Evolutionary conservation across 2,113 vertebrate genomes (phyloP).

Genomic region (Aix galericulata): DNA sequence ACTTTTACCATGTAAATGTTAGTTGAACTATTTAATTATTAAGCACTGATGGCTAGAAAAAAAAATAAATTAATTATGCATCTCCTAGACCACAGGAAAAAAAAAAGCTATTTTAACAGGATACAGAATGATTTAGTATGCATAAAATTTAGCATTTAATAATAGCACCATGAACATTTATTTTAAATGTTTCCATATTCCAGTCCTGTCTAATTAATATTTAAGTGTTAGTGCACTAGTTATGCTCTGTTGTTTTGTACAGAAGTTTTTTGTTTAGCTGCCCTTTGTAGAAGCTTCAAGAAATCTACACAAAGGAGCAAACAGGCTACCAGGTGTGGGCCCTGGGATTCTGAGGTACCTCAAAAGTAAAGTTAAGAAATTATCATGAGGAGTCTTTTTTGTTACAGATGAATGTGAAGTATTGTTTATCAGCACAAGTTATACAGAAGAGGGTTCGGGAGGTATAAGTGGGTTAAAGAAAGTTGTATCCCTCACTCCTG

Average conservation of each 20-base stretch:
- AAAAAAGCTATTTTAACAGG: not conserved
- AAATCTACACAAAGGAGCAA: not conserved
- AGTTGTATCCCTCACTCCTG: not conserved
- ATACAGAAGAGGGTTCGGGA: not conserved
- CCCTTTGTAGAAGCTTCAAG: not conserved
- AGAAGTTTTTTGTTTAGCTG: constrained; percentile 4
- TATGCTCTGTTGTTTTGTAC: constrained; percentile 9
- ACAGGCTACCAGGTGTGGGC: not conserved
- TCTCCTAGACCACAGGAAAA: constrained; percentile 29
- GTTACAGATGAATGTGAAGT: not conserved
- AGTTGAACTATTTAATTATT: constrained; percentile 62
- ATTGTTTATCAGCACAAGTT: not conserved
- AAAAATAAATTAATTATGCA: constrained; percentile 56
- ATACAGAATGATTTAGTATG: constrained; percentile 36
- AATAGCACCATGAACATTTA: constrained; percentile 23
- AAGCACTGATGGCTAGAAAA: constrained; percentile 33
- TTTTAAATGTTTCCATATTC: constrained; percentile 46
- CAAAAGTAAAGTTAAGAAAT: not conserved
- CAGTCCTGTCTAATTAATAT: constrained; percentile 59
- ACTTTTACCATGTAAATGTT: constrained; percentile 40
- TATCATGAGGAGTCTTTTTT: not conserved
- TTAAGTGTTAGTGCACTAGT: constrained; percentile 23
- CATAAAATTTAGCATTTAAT: constrained; percentile 38
- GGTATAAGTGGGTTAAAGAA: not conserved
- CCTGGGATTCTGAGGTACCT: not conserved